phyloP scores from a whole-genome alignment of 2,888 invertebrate genomes.

The Microplitis manilae region DNA sequence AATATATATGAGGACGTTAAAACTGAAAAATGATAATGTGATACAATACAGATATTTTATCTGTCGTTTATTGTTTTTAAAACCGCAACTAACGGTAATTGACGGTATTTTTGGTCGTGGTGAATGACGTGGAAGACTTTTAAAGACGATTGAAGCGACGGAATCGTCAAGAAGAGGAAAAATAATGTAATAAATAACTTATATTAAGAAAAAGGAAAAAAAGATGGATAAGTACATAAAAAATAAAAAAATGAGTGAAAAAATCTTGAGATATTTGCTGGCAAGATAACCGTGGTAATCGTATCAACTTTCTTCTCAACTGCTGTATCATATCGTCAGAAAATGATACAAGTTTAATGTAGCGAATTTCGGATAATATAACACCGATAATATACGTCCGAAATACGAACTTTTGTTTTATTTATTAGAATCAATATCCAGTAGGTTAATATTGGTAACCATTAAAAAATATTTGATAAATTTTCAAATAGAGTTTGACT shows the following conservation, averaged over 20 bases:
- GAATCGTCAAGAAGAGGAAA: slow-evolving; percentile 2
- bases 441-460: too few relatives aligned
- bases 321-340: not conserved
- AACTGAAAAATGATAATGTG: not conserved
- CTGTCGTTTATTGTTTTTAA: not conserved
- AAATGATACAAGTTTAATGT: slow-evolving; percentile 66
- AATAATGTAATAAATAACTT: slow-evolving; percentile 5
- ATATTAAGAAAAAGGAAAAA: not conserved
- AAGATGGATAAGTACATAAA: not conserved
- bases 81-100: slow-evolving; percentile 25
- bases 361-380: slow-evolving; percentile 65
- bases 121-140: slow-evolving; percentile 1
- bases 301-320: slow-evolving; percentile 28
- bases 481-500: too few relatives aligned
- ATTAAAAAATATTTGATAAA: too few relatives aligned
- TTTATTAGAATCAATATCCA: too few relatives aligned
- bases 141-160: not conserved
- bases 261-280: slow-evolving; percentile 11
- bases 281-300: slow-evolving; percentile 33
- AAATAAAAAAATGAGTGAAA: slow-evolving; percentile 5
- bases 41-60: not conserved
- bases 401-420: slow-evolving; percentile 14
- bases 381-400: slow-evolving; percentile 62
- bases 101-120: not conserved
- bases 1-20: not conserved